Evolutionary conservation across 2,797 vertebrate species (phyloP), one percentile per base, ranked within the genome.

Genomic region (Champsocephalus gunnari): DNA sequence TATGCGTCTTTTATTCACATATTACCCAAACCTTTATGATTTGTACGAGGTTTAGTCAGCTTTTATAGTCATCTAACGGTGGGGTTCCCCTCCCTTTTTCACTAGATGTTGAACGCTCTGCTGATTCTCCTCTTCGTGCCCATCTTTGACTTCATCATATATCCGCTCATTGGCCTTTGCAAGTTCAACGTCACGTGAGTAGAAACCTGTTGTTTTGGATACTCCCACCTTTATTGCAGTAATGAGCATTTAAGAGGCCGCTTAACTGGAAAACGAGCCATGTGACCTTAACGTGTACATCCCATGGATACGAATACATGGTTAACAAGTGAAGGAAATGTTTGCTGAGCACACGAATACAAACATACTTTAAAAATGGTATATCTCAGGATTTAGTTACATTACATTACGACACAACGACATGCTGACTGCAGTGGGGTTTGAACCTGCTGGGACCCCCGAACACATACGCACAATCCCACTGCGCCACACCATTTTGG

Each of bases 81-180:
- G 1, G 9, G 12, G 68, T 55, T 66, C 55, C 19, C 24, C 41
- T 43, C 49, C 62, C 63, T 79, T 71, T 91, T 92, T 80, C 34
- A 9, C 5, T 92, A 99, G 98, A 96, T 98, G 89, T 86, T 99
- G 91, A 99, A 98, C 58, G 95, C 98, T 67, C 89, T 99, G 90
- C 89, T 99, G 93, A 98, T 99, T 83, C 95, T 99, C 67, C 21
- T 97, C 83, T 97, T 99, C 67, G 95, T 99, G 77, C 98, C 98
- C 12, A 67, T 98, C 88, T 99, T 99, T 92, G 98, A 99, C 89
- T 91, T 98, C 88, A 90, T 96, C 49, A 83, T 99, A 63, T 99
- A 99, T 81, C 97, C 96, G 1, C 94, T 99, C 32, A 63, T 97
- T 32, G 86, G 87, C 81, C 91, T 94, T 78, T 98, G 97, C 90